Conservation (phyloP, 2,797 vertebrate genomes). For the Sebastes oblongus region DNA sequence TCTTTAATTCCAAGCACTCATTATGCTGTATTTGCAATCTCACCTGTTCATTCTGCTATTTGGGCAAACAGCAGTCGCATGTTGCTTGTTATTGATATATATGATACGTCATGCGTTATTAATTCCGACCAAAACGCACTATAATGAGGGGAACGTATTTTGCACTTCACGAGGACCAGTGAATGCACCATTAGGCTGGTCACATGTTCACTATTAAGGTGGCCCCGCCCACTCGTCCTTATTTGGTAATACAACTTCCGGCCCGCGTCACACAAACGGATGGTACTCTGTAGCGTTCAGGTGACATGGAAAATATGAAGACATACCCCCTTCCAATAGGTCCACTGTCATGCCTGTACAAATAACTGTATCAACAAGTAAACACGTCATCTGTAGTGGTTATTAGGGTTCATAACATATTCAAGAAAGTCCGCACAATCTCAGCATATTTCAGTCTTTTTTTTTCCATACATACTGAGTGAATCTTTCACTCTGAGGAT, state of each 20-base stretch:
- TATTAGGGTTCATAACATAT: background rate
- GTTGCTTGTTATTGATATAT: background rate
- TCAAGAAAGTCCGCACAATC: background rate
- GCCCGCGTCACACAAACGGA: background rate
- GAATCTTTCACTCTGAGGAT: no score
- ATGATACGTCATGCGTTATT: background rate
- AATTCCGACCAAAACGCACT: background rate
- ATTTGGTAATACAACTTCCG: slow-evolving; percentile 21
- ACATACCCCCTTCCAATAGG: background rate
- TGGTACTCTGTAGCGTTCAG: background rate
- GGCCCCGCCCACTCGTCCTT: slow-evolving; percentile 50
- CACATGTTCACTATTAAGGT: slow-evolving; percentile 62
- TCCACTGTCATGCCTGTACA: background rate
- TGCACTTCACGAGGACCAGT: background rate
- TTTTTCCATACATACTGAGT: no score
- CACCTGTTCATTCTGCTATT: background rate
- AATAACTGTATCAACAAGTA: background rate
- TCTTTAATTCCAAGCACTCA: background rate
- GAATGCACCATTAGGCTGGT: slow-evolving; percentile 51
- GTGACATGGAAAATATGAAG: background rate
- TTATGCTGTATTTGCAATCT: background rate
- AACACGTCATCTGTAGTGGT: background rate
- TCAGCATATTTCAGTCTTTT: no score
- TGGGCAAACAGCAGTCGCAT: background rate
- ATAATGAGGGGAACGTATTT: rapidly evolving